Base-by-base conservation (phyloP, 2,888 invertebrate species). In the Eumacrocentrus americanus region DNA sequence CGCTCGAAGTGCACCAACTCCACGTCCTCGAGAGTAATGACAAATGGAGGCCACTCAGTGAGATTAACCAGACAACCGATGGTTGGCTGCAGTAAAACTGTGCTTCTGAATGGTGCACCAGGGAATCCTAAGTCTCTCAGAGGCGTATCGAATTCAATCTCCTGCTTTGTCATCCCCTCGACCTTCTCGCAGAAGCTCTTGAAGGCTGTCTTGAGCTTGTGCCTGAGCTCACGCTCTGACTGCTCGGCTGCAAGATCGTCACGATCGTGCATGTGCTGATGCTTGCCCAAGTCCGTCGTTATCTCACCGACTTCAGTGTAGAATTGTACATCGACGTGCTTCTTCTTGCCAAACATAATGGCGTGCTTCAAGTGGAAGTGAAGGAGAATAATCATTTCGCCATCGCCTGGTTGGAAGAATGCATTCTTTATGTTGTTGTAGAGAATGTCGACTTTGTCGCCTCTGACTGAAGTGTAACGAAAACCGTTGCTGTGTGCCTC, bases 301-400 rank as follows among this genome's bases (percentile, higher is more conserved):
- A 99, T 98, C 83, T 99, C 99, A 73, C 99, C 99, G 55, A 99
- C 99, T 83, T 99, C 99, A 0, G 99, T 99, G 81, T 98, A 99
- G 83, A 99, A 99, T 81, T 99, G 98, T 3, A 99, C 98, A 83
- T 99, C 98, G 0, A 94, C 89, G 73, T 99, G 98, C 77, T 99
- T 98, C 87, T 99, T 99, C 84, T 97, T 97, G 70, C 98, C 98
- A 85, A 98, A 99, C 94, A 99, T 93, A 65, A 99, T 99, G 23
- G 99, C 98, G 80, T 99, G 95, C 86, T 95, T 98, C 63, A 99
- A 86, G 84, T 99, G 97, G 82, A 99, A 99, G 85, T 99, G 99
- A 61, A 99, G 84, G 22, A 99, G 84, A 77, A 99, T 99, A 60
- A 99, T 98, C 98, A 99, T 98, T 84, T 99, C 99, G 64, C 96